phyloP scores from a whole-genome alignment of 2,113 vertebrate species.

The Toxotes jaculatrix region DNA sequence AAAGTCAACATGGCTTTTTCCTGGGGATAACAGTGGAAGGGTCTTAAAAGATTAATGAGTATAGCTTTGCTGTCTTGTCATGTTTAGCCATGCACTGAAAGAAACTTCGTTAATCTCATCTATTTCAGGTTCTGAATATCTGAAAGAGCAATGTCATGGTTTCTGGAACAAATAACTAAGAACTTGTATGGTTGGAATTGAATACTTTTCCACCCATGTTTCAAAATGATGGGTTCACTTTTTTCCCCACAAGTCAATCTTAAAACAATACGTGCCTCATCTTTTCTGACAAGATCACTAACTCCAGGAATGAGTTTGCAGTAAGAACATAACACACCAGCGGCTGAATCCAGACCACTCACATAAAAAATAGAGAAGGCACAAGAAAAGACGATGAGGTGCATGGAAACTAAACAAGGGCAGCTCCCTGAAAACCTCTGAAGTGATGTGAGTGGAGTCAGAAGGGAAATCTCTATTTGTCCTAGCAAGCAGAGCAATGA shows the following conservation, averaged over 20 bases:
- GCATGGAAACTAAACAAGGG: slow-evolving; percentile 12
- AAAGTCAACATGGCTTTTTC: slow-evolving; percentile 54
- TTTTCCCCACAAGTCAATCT: background rate
- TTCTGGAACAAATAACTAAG: slow-evolving; percentile 15
- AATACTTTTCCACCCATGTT: background rate
- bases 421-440: slow-evolving; percentile 10
- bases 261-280: background rate
- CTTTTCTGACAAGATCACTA: background rate
- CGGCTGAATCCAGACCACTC: slow-evolving; percentile 9
- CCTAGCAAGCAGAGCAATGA: slow-evolving; percentile 8
- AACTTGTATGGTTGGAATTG: background rate
- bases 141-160: slow-evolving; percentile 17
- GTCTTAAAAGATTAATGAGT: slow-evolving; percentile 73
- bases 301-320: background rate
- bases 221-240: background rate
- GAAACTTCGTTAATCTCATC: slow-evolving; percentile 60
- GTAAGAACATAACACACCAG: background rate
- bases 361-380: background rate
- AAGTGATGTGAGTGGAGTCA: slow-evolving; percentile 15
- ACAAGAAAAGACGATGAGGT: slow-evolving; percentile 24
- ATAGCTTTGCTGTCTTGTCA: slow-evolving; percentile 55
- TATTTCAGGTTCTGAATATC: slow-evolving; percentile 33
- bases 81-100: slow-evolving; percentile 53
- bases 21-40: slow-evolving; percentile 48
- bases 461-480: slow-evolving; percentile 33